Evolutionary conservation across 2,888 invertebrate species (phyloP), one percentile per base, ranked within the genome.

Genomic region (Drosophila paramelanica): DNA sequence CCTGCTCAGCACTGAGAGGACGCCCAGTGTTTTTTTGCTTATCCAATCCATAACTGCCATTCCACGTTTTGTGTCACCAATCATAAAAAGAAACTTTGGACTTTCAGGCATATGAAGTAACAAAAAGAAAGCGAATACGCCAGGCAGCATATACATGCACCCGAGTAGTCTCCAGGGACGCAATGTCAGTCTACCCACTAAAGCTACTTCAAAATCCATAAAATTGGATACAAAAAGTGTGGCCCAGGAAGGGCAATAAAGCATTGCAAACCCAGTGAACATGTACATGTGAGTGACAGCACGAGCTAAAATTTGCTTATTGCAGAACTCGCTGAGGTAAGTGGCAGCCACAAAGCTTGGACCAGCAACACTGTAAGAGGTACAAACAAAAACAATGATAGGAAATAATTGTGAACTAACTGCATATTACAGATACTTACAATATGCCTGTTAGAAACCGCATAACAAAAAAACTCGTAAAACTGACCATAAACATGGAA

Each of bases 381-480:
- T 36, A 27, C 55, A 41, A 31, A 3, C 31, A 5, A 10, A 43
- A 5, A 7, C 5, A 45, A 13, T 33, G 0, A 13, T 5, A 4
- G 4, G 1, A 36, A 13, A 25, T 13, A 17, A 27, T 3, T n/a
- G 23, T 36, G 38, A 33, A 39, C 31, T 39, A 27, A 27, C 27
- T 8, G 10, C 10, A 31, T 10, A 31, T 10, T 10, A 13, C 14
- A 31, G 6, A 8, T 23, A 74, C 86, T 86, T 46, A 88, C 88
- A 84, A 86, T n/a, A 88, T 47, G 5, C 88, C 88, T 1, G 77
- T 78, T 1, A 88, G 0, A 11, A 85, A 88, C 2, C 88, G 84
- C 66, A 79, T 57, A 0, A 77, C 49, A 38, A 86, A 77, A 31
- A 88, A 85, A 2, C 60, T 23, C 0, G 67, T 64, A 33, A 76